Evolutionary conservation across 2,888 invertebrate species (phyloP).

Genomic region (Drosophila rubida): DNA sequence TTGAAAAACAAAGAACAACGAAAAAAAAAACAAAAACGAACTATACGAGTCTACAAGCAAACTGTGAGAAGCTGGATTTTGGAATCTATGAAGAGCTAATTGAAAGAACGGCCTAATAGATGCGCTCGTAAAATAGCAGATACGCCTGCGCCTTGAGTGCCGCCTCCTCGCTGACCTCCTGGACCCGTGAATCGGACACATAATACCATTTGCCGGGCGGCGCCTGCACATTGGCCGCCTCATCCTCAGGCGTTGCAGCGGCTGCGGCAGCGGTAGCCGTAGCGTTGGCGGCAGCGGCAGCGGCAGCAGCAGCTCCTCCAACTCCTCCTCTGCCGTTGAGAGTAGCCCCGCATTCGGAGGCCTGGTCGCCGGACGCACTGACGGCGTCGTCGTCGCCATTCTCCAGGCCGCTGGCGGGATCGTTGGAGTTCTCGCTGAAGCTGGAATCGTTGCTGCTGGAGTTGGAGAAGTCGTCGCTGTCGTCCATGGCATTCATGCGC

Average conservation of each 20-base stretch:
- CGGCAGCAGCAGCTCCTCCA: too few relatives aligned
- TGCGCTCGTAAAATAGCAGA: constrained; percentile 97
- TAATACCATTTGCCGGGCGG: constrained; percentile 95
- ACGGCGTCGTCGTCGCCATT: constrained; percentile 16
- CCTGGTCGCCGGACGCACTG: constrained; percentile 13
- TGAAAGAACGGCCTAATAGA: constrained; percentile 87
- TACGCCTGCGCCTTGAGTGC: constrained; percentile 96
- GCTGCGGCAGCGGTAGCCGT: neutral
- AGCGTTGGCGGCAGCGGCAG: constrained; percentile 58
- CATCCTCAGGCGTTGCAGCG: constrained; percentile 74
- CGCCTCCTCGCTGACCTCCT: constrained; percentile 91
- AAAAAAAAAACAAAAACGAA: neutral
- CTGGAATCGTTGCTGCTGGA: constrained; percentile 85
- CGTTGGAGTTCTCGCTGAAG: constrained; percentile 43
- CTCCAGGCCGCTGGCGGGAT: constrained; percentile 24
- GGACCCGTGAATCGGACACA: constrained; percentile 95
- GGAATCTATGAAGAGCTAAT: constrained; percentile 13
- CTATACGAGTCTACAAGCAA: neutral
- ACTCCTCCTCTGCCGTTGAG: neutral
- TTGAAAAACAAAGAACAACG: constrained; percentile 15
- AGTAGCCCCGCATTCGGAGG: neutral
- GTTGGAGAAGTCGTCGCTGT: constrained; percentile 86
- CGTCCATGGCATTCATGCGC: constrained; percentile 82
- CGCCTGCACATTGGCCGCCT: constrained; percentile 82
- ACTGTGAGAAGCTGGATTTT: constrained; percentile 1